phyloP scores from a whole-genome alignment of 2,113 vertebrate species.

The Elanoides forficatus region DNA sequence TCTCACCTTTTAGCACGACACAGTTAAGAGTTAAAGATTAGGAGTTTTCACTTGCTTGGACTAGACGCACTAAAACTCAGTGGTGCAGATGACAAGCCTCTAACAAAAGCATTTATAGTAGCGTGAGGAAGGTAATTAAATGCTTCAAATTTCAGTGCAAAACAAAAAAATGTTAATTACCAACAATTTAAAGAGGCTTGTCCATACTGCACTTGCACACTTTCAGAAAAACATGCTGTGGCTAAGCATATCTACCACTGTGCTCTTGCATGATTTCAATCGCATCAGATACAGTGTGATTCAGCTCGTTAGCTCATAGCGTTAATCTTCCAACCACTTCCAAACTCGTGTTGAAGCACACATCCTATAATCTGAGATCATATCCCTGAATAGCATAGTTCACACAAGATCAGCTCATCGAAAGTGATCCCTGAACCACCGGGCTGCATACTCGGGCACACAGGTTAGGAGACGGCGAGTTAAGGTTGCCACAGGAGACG shows the following conservation, averaged over 20 bases:
- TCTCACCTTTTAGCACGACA: background rate
- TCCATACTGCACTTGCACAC: background rate
- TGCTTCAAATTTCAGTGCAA: background rate
- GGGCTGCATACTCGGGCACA: constrained; percentile 17
- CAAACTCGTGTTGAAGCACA: background rate
- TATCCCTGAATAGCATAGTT: background rate
- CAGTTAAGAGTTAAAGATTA: background rate
- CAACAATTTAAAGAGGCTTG: background rate
- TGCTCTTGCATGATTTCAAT: background rate
- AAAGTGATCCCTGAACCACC: background rate
- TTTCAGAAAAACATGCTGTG: constrained; percentile 8
- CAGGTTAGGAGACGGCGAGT: background rate
- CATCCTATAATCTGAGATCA: background rate
- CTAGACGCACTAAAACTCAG: background rate
- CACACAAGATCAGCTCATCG: background rate
- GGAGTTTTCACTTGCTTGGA: background rate
- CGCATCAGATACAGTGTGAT: constrained; percentile 2
- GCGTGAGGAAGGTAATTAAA: background rate
- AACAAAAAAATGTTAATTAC: background rate
- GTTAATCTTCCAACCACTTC: background rate
- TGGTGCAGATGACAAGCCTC: constrained; percentile 4
- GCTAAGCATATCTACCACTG: constrained; percentile 7
- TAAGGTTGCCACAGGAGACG: background rate
- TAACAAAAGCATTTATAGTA: background rate
- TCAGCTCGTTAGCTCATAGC: constrained; percentile 23